Percentiles rank a stretch among this genome's conserved stretches.
Evolutionary conservation across 2,113 vertebrate species (phyloP).

Genomic region (Oryzias melastigma): DNA sequence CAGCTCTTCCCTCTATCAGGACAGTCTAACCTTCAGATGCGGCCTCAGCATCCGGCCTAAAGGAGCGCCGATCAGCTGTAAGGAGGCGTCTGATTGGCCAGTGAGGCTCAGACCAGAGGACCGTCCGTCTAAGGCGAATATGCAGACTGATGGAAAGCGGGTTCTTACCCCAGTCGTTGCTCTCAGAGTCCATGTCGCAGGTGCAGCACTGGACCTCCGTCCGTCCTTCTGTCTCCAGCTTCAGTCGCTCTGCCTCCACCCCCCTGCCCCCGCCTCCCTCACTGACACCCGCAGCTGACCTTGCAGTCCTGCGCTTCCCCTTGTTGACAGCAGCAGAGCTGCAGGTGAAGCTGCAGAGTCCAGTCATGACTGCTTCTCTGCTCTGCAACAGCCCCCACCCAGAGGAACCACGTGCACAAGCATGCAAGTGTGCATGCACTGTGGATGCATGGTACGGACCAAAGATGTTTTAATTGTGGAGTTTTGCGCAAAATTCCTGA

Average conservation of each 20-base stretch:
- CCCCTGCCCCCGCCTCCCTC: neutral
- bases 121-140: neutral
- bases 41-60: too few relatives aligned
- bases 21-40: too few relatives aligned
- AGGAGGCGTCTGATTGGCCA: too few relatives aligned
- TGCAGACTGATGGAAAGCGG: slow-evolving; percentile 15
- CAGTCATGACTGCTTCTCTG: neutral
- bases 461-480: too few relatives aligned
- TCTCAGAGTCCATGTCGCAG: slow-evolving; percentile 64
- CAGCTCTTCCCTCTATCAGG: too few relatives aligned
- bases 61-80: too few relatives aligned
- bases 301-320: slow-evolving; percentile 55
- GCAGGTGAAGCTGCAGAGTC: slow-evolving; percentile 45
- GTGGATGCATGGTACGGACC: too few relatives aligned
- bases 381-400: neutral
- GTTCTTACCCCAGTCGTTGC: slow-evolving; percentile 61
- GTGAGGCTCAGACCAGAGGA: too few relatives aligned
- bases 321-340: slow-evolving; percentile 38
- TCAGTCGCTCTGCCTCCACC: neutral
- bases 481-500: too few relatives aligned
- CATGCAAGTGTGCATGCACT: neutral
- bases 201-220: slow-evolving; percentile 38
- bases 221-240: neutral
- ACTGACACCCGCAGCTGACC: slow-evolving; percentile 58
- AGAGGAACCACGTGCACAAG: neutral